Percentiles rank a stretch among this genome's conserved stretches.
Conservation (phyloP, 2,113 vertebrate genomes). For the Argyrosomus japonicus region DNA sequence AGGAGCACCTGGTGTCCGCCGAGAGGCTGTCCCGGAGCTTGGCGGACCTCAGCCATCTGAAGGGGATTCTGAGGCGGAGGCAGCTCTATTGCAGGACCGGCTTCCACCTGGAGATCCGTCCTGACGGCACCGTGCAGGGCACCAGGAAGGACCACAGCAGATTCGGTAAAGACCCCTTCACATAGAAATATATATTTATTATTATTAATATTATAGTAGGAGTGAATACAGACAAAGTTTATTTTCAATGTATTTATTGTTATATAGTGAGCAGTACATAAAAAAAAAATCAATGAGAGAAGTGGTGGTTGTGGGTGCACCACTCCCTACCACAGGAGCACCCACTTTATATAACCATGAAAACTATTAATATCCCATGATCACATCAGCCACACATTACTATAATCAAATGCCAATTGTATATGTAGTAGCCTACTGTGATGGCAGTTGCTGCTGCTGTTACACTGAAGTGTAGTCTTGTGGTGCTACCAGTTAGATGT, state of each 20-base stretch:
- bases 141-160: slow-evolving; percentile 98
- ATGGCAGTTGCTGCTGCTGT: slow-evolving; percentile 28
- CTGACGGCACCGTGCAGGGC: slow-evolving; percentile 96
- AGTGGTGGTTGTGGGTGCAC: slow-evolving; percentile 1
- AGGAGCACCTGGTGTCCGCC: slow-evolving; percentile 94
- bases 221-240: not conserved
- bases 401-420: not conserved
- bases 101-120: slow-evolving; percentile 98
- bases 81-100: slow-evolving; percentile 99
- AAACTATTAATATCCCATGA: slow-evolving; percentile 4
- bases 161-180: slow-evolving; percentile 88
- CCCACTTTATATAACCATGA: slow-evolving; percentile 28
- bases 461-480: not conserved
- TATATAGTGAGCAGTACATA: not conserved
- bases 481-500: not conserved
- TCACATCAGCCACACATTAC: not conserved
- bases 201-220: not conserved
- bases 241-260: not conserved
- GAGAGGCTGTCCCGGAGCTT: slow-evolving; percentile 96
- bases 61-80: slow-evolving; percentile 96
- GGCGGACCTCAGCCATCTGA: slow-evolving; percentile 96
- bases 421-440: slow-evolving; percentile 14
- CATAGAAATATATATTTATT: not conserved
- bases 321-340: slow-evolving; percentile 8
- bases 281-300: not conserved